phyloP scores from a whole-genome alignment of 2,888 invertebrate genomes.

The Acanthoscelides obtectus region DNA sequence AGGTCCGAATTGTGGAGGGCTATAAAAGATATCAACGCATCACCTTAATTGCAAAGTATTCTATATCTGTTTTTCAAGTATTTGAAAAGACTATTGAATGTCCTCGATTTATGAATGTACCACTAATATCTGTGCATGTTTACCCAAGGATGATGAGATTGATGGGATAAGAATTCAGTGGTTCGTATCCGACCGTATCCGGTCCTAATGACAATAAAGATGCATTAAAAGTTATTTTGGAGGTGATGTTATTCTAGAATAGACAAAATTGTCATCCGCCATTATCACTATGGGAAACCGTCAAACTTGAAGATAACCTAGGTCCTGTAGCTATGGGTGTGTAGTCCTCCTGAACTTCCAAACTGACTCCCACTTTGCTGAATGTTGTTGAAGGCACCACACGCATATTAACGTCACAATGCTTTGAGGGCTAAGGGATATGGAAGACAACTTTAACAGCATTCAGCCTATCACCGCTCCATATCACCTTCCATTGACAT shows the following conservation, averaged over 20 bases:
- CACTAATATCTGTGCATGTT: too few relatives aligned
- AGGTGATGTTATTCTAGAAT: neutral
- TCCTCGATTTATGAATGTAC: too few relatives aligned
- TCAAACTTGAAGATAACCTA: constrained; percentile 8
- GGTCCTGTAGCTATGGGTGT: constrained; percentile 38
- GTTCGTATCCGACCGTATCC: too few relatives aligned
- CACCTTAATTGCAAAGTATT: too few relatives aligned
- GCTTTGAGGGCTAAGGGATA: constrained; percentile 42
- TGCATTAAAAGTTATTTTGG: neutral
- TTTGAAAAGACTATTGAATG: too few relatives aligned
- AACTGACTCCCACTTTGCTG: constrained; percentile 21
- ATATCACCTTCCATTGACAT: constrained; percentile 6
- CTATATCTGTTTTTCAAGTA: too few relatives aligned
- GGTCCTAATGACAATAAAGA: neutral
- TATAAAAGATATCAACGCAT: too few relatives aligned
- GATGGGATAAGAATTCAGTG: too few relatives aligned
- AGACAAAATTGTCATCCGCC: constrained; percentile 5
- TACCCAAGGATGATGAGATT: too few relatives aligned
- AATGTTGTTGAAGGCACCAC: constrained; percentile 50
- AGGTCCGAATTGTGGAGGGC: too few relatives aligned
- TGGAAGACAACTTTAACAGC: constrained; percentile 44
- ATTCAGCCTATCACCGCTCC: constrained; percentile 34
- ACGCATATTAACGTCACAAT: constrained; percentile 42
- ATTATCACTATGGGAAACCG: constrained; percentile 17
- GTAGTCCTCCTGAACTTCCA: constrained; percentile 27